Percentiles rank a stretch among this genome's conserved stretches.
Evolutionary conservation across 2,888 invertebrate genomes (phyloP).

Genomic region (Macrophya annulata): DNA sequence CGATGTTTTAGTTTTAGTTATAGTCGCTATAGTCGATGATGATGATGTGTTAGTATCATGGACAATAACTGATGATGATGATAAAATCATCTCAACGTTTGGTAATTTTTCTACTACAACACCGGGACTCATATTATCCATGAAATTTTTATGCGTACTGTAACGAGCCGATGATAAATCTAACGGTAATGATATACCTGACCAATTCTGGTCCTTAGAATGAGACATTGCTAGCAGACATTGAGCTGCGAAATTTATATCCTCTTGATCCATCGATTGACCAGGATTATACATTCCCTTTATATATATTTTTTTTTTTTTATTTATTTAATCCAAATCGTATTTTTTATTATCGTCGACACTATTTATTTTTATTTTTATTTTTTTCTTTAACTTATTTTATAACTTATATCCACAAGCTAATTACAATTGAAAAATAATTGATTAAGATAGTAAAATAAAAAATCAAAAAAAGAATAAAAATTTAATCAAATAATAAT

Average conservation of each 20-base stretch:
- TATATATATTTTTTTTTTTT: too few species aligned
- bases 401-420: too few species aligned
- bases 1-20: neutral
- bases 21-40: neutral
- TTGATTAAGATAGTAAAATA: too few species aligned
- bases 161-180: slow-evolving; percentile 74
- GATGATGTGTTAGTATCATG: too few species aligned
- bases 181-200: slow-evolving; percentile 71
- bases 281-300: neutral
- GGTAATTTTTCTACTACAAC: slow-evolving; percentile 76
- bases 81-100: slow-evolving; percentile 56
- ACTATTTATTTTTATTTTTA: too few species aligned
- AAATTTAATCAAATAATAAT: too few species aligned
- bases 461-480: too few species aligned
- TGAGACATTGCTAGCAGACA: slow-evolving; percentile 82
- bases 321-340: too few species aligned
- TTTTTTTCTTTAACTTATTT: too few species aligned
- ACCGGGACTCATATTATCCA: slow-evolving; percentile 62
- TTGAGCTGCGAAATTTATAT: slow-evolving; percentile 50
- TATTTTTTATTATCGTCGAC: too few species aligned
- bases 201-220: slow-evolving; percentile 77
- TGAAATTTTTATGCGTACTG: slow-evolving; percentile 60
- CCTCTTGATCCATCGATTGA: slow-evolving; percentile 43
- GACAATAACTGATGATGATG: neutral
- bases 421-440: too few species aligned